Percentiles rank a stretch among this genome's conserved stretches.
phyloP scores from a whole-genome alignment of 2,888 invertebrate species.

The Chaetogeoica ovagalla region DNA sequence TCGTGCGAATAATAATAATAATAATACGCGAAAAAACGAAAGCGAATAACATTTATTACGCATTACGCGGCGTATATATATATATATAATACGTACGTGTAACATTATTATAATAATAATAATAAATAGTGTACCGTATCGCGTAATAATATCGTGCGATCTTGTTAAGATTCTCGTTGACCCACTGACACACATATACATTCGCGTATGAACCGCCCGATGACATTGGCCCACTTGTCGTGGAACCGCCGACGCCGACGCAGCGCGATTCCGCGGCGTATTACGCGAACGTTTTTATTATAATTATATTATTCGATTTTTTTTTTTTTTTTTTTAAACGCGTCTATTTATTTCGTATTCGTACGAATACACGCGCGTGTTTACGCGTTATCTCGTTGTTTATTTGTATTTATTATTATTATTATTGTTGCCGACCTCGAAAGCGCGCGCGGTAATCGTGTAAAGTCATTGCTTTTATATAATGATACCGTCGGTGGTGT shows the following conservation, averaged over 20 bases:
- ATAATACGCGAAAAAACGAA: slow-evolving; percentile 26
- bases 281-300: slow-evolving; percentile 13
- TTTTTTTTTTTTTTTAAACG: slow-evolving; percentile 20
- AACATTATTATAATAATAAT: neutral
- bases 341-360: slow-evolving; percentile 43
- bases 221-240: slow-evolving; percentile 48
- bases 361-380: slow-evolving; percentile 6
- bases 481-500: no score
- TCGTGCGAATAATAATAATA: slow-evolving; percentile 42
- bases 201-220: neutral
- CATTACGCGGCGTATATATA: neutral
- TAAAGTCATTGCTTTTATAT: slow-evolving; percentile 20
- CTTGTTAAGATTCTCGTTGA: slow-evolving; percentile 51
- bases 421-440: slow-evolving; percentile 36
- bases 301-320: no score
- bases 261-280: neutral
- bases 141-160: slow-evolving; percentile 47
- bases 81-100: slow-evolving; percentile 7
- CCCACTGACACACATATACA: slow-evolving; percentile 50
- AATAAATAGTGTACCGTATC: neutral
- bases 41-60: slow-evolving; percentile 17
- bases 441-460: slow-evolving; percentile 19
- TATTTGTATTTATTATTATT: no score
- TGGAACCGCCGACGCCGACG: neutral
- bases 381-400: slow-evolving; percentile 29